Percentiles rank a stretch among this genome's conserved stretches.
Evolutionary conservation across 2,113 vertebrate genomes (phyloP).

Genomic region (Campylorhamphus procurvoides): DNA sequence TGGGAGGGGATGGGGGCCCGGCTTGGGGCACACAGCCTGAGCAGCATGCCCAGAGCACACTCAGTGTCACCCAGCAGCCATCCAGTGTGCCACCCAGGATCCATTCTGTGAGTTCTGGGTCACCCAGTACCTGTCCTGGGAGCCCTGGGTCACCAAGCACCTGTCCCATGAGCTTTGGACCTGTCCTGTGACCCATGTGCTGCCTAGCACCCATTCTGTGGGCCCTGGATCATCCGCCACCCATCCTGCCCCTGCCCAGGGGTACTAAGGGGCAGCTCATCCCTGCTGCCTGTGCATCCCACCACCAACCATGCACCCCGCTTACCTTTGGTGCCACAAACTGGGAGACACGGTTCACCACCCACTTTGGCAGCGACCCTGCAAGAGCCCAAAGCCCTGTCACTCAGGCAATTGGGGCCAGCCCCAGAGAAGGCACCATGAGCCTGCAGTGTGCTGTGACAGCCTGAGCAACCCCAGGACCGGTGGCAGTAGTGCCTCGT

Average conservation of each 20-base stretch:
- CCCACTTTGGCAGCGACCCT: constrained; percentile 88
- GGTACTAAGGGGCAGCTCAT: background rate
- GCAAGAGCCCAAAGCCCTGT: background rate
- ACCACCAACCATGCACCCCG: rapidly evolving
- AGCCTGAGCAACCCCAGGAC: background rate
- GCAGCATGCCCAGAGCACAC: rapidly evolving
- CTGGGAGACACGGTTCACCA: constrained; percentile 87
- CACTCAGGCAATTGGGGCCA: background rate
- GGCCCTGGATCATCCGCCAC: background rate
- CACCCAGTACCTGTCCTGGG: background rate
- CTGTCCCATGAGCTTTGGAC: background rate
- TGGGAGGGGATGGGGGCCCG: background rate
- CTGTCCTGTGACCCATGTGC: background rate
- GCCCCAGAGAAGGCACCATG: background rate
- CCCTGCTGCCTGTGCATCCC: background rate
- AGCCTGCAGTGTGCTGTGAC: rapidly evolving
- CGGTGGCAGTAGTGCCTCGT: background rate
- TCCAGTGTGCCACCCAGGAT: rapidly evolving
- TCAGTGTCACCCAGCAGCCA: background rate
- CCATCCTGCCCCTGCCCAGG: background rate
- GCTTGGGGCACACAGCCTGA: background rate
- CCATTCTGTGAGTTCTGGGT: rapidly evolving
- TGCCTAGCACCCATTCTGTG: background rate
- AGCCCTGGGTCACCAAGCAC: background rate
- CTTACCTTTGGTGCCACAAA: constrained; percentile 86